Percentiles rank a stretch among this genome's conserved stretches.
Evolutionary conservation across 2,113 vertebrate species (phyloP).

Genomic region (Sardina pilchardus): DNA sequence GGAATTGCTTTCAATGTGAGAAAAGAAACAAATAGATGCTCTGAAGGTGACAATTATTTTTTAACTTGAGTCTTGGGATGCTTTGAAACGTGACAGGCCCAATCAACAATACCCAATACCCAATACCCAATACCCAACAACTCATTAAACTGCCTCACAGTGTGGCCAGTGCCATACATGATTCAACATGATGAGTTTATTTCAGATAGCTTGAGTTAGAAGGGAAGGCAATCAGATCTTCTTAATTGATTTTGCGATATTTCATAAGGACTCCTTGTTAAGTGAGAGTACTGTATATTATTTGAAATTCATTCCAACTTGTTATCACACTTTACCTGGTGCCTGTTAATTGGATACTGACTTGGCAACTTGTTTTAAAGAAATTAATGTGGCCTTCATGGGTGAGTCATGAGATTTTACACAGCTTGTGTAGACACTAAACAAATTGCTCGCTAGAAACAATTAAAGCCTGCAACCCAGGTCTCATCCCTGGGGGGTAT

Average conservation of each 20-base stretch:
- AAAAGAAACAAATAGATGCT: background rate
- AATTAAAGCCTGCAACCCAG: background rate
- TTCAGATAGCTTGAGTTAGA: too few relatives aligned
- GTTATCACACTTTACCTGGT: background rate
- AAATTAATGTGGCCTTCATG: background rate
- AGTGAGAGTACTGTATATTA: background rate
- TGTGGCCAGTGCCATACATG: too few relatives aligned
- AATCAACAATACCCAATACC: background rate
- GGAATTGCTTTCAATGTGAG: background rate
- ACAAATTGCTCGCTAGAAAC: background rate
- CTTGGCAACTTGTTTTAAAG: background rate
- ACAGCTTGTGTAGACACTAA: background rate
- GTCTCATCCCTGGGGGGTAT: background rate
- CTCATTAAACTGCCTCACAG: too few relatives aligned
- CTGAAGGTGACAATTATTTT: background rate
- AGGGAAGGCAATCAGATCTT: background rate
- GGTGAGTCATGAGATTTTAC: background rate
- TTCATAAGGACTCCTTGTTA: background rate
- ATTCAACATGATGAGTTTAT: too few relatives aligned
- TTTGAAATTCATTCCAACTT: background rate
- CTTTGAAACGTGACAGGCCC: background rate
- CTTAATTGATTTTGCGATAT: background rate
- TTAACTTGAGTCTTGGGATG: background rate
- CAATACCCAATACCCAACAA: too few relatives aligned
- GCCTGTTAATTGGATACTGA: background rate